Percentiles rank a stretch among this genome's conserved stretches.
These are phyloP conservation scores for Trogon surrucura DNA, from an alignment of 2,113 vertebrate genomes.

Conservation along the genomic window DNA sequence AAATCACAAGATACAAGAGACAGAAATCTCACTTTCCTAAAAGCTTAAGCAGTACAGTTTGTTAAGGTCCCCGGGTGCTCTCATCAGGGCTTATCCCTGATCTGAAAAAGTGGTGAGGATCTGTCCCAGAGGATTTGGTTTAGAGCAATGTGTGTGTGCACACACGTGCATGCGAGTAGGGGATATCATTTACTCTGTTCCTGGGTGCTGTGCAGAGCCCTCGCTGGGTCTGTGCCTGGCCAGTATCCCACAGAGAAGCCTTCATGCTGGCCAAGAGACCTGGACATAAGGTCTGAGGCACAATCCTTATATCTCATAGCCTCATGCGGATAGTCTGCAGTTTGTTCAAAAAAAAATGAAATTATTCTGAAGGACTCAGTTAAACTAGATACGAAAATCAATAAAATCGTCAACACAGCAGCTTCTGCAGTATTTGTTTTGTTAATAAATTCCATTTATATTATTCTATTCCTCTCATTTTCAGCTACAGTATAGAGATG, in stretches of 20 bases:
- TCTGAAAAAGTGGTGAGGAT: not conserved
- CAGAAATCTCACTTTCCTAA: not conserved
- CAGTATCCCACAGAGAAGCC: not conserved
- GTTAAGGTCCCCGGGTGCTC: not conserved
- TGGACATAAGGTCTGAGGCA: not conserved
- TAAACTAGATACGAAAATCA: not conserved
- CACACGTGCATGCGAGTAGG: rapidly evolving
- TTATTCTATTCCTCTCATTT: not conserved
- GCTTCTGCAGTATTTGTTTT: not conserved
- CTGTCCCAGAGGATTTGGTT: rapidly evolving
- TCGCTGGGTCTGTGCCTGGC: rapidly evolving
- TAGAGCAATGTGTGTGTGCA: not conserved
- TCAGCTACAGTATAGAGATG: not conserved
- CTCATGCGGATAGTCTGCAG: not conserved
- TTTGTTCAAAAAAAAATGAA: not conserved
- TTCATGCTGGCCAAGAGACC: not conserved
- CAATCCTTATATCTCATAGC: not conserved
- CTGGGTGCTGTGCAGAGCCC: not conserved
- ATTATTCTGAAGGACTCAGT: not conserved
- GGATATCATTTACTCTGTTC: not conserved
- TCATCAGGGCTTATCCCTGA: not conserved
- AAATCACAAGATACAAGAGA: not conserved
- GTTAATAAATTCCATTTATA: not conserved
- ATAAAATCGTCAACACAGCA: not conserved
- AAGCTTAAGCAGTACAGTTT: not conserved